These are phyloP conservation scores for Chloroclysta siterata DNA, from an alignment of 2,888 invertebrate genomes.

Conservation along the genomic window DNA sequence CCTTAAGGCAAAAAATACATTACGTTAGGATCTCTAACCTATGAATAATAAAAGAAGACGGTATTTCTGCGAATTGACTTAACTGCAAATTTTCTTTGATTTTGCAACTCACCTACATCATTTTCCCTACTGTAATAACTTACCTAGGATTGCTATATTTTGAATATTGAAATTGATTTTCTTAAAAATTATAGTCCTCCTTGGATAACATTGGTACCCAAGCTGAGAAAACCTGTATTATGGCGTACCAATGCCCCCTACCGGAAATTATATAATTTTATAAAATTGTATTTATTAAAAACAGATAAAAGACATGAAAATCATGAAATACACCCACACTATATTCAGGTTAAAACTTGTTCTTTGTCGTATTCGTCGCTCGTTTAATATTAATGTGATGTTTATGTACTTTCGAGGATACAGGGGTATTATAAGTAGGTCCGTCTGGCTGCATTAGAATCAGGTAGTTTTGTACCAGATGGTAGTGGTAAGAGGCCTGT, in stretches of 20 bases:
- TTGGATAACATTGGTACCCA: neutral
- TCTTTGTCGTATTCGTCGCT: conserved; percentile 40
- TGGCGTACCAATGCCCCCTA: too few species aligned
- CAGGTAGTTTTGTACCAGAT: neutral
- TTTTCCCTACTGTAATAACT: too few species aligned
- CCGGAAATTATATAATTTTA: conserved; percentile 29
- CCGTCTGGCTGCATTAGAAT: conserved; percentile 11
- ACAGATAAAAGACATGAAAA: conserved; percentile 44
- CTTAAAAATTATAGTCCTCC: too few species aligned
- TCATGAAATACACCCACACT: conserved; percentile 49
- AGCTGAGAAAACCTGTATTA: neutral
- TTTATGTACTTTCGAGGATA: conserved; percentile 48
- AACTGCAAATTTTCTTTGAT: too few species aligned
- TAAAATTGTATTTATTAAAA: conserved; percentile 34
- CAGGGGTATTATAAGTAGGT: conserved; percentile 31
- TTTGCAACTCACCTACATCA: too few species aligned
- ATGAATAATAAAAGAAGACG: too few species aligned
- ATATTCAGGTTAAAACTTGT: conserved; percentile 43
- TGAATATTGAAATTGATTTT: too few species aligned
- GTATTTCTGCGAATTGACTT: too few species aligned
- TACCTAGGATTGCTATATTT: too few species aligned
- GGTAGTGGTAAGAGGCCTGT: neutral
- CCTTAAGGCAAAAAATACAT: too few species aligned
- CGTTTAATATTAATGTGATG: conserved; percentile 62
- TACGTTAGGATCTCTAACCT: too few species aligned